Percentiles rank a stretch among this genome's conserved stretches.
Evolutionary conservation across 2,113 vertebrate species (phyloP).

Genomic region (Passer montanus): DNA sequence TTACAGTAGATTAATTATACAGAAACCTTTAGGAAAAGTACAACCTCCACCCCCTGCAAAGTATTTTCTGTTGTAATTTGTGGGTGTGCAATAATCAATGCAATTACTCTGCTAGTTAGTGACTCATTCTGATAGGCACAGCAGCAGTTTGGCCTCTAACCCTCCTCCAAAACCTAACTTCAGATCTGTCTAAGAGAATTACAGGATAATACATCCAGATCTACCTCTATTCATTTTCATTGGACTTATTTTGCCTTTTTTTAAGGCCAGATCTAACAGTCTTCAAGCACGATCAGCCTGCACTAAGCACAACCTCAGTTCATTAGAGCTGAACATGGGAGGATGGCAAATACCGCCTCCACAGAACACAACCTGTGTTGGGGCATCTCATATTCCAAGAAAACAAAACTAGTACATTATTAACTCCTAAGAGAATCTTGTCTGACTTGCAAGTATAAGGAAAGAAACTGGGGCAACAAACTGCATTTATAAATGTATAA

Average conservation of each 20-base stretch:
- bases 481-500: neutral
- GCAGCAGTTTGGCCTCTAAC: constrained; percentile 27
- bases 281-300: neutral
- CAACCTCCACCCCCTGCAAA: neutral
- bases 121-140: constrained; percentile 42
- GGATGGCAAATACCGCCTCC: constrained; percentile 40
- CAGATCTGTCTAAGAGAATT: neutral
- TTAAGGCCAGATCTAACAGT: neutral
- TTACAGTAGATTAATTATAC: constrained; percentile 30
- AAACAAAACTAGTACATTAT: neutral
- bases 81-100: constrained; percentile 55
- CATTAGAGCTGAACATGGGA: neutral
- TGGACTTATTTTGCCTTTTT: neutral
- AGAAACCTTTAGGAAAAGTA: constrained; percentile 18
- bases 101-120: constrained; percentile 60
- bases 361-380: neutral
- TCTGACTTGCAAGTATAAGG: neutral
- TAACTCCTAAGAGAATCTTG: neutral
- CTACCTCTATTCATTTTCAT: neutral
- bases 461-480: neutral
- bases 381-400: neutral
- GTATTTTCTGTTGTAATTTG: constrained; percentile 48
- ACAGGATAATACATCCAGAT: neutral
- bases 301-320: neutral
- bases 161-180: neutral